phyloP scores from a whole-genome alignment of 1,140 invertebrate species.

The Oscheius sp. region DNA sequence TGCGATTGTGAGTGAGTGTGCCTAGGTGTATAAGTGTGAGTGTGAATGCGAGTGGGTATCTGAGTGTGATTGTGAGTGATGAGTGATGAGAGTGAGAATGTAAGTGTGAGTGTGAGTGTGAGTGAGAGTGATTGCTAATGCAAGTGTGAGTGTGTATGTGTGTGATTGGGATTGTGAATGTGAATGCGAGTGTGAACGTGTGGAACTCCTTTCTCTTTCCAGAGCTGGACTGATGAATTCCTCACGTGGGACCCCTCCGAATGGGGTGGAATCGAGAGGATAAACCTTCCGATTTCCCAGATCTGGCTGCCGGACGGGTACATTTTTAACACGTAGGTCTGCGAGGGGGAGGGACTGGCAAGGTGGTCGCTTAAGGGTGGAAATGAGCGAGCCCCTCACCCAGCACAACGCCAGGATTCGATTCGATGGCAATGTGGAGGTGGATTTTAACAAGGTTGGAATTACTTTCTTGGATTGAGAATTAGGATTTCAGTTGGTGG shows the following conservation, averaged over 20 bases:
- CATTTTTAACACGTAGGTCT: slow-evolving; percentile 33
- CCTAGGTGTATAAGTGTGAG: not conserved
- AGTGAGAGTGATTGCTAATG: not conserved
- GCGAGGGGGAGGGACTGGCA: not conserved
- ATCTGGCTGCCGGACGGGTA: slow-evolving; percentile 39
- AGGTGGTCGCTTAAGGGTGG: slow-evolving; percentile 13
- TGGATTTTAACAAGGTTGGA: slow-evolving; percentile 38
- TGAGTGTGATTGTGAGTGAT: not conserved
- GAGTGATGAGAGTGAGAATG: not conserved
- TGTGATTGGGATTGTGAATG: too few relatives aligned
- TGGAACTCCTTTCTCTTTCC: slow-evolving; percentile 1
- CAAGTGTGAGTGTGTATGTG: too few relatives aligned
- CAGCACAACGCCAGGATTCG: slow-evolving; percentile 30
- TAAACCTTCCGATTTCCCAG: slow-evolving; percentile 21
- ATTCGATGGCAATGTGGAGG: slow-evolving; percentile 31
- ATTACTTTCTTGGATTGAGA: not conserved
- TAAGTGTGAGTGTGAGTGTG: not conserved
- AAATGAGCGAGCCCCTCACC: slow-evolving; percentile 25
- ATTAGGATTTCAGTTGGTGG: slow-evolving; percentile 11
- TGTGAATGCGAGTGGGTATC: not conserved
- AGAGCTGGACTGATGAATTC: slow-evolving; percentile 13
- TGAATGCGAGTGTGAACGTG: not conserved
- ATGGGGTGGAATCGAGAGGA: slow-evolving; percentile 28
- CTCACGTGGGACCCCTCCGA: slow-evolving; percentile 18
- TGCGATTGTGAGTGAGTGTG: not conserved